A percentile compares a stretch with the other conserved stretches of the same genome.
These are phyloP conservation scores for Allygus modestus DNA, from an alignment of 2,888 invertebrate species.

Conservation along the genomic window DNA sequence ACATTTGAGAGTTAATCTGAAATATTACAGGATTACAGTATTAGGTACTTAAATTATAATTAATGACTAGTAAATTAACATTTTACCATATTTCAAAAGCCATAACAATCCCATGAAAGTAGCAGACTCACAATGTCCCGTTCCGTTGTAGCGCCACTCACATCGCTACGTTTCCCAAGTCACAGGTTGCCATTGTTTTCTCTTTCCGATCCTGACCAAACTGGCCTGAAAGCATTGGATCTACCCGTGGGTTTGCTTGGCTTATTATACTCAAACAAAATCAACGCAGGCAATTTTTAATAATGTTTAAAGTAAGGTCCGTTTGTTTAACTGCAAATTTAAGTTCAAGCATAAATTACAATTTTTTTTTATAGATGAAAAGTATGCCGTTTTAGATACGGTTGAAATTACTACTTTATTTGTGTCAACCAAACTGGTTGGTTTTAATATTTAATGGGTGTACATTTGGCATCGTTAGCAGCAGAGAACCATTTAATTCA, in stretches of 20 bases:
- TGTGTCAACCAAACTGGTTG: no score
- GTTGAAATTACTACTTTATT: no score
- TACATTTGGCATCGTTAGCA: no score
- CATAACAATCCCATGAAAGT: slow-evolving; percentile 10
- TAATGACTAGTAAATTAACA: background rate
- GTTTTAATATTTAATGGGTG: no score
- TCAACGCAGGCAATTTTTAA: background rate
- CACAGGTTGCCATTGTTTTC: slow-evolving; percentile 11
- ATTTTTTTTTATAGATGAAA: no score
- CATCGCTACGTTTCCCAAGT: background rate
- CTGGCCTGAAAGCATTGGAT: slow-evolving; percentile 35
- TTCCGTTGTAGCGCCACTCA: background rate
- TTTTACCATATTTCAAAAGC: slow-evolving; percentile 28
- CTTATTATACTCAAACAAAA: background rate
- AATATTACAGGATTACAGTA: background rate
- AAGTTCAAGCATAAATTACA: no score
- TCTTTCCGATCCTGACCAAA: slow-evolving; percentile 18
- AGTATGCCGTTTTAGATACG: no score
- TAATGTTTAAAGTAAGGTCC: background rate
- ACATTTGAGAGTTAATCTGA: background rate
- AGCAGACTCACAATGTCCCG: slow-evolving; percentile 1
- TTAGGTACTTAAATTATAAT: background rate
- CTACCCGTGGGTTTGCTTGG: slow-evolving; percentile 40
- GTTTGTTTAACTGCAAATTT: background rate
- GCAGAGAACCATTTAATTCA: no score